Base-by-base conservation (phyloP, 2,113 vertebrate species). In the Platichthys flesus region DNA sequence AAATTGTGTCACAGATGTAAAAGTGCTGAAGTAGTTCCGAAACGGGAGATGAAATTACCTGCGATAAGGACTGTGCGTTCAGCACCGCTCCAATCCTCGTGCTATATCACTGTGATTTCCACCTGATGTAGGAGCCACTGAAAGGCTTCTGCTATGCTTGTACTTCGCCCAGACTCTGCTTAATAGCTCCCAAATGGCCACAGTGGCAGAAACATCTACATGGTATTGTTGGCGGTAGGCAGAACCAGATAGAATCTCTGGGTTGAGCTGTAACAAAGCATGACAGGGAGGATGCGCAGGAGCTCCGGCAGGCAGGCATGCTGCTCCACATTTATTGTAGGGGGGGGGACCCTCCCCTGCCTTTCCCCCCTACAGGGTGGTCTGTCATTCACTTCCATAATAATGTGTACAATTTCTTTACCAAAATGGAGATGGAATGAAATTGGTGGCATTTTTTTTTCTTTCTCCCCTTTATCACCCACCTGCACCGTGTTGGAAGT, bases 121-220 rank as follows among this genome's bases (percentile, higher is more conserved):
- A 68, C 74, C 78, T 84, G 80, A 81, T 69, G 61, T 47, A 12
- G 70, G 57, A 82, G 77, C 72, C 55, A 15, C 62, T 79, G 80
- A 85, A 79, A 77, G 67, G 59, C 73, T 35, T 57, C 70, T 75
- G 79, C 80, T 72, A 68, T 78, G 61, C 74, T 69, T 56, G 35
- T 78, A 13, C 83, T 73, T 76, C 79, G 85, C 54, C 71, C 74
- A 84, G 63, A 31, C 65, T 12, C 66, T 68, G 71, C 67, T 82
- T 89, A 82, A 85, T 81, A 84, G 82, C 82, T 86, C 75, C 82
- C 84, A 79, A 87, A 86, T 59, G 60, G 71, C 77, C 18, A 76
- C 71, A 42, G 28, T 76, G 79, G 76, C 86, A 83, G 78, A 79
- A 74, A 24, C 77, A 85, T 74, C 74, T 86, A 70, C 85, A 76